Evolutionary conservation across 2,797 vertebrate species (phyloP), one percentile per base, ranked within the genome.

Genomic region (Coranthus polyacanthus): DNA sequence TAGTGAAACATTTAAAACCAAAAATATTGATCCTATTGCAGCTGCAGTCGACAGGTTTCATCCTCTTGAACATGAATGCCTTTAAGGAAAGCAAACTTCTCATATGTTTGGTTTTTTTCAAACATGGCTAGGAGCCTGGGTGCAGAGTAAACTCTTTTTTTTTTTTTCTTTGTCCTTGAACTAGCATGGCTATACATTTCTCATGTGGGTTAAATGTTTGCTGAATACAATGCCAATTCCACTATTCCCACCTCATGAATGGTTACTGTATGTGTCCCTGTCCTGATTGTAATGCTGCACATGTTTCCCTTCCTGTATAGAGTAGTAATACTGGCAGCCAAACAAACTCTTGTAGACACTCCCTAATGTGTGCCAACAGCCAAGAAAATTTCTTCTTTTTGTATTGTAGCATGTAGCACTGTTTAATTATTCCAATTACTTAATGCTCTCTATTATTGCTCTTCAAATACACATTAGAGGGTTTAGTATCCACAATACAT

Each of bases 291-390:
- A 60, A 75, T 50, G 26, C 72, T 12, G 13, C 17, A 11, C 34
- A 52, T 38, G 4, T 67, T 55, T 38, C 38, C 18, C 5, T 20
- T 29, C 50, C 54, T 64, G 18, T 63, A 24, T 38, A 43, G 15
- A 75, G 21, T 11, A 24, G 8, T 22, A 41, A 38, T 17, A 38
- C 24, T 37, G 42, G 18, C 45, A 52, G 21, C 41, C 61, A 11
- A 41, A 49, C 57, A 37, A 56, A 41, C 46, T 67, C 5, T 41
- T 61, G 46, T 59, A 51, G 50, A 17, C 46, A 68, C 20, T 68
- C 39, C 13, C 20, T 16, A 24, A n/a, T 37, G 13, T 61, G 16
- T 46, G 47, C 52, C 59, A 60, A 18, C n/a, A 58, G 29, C 29
- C 8, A 34, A 10, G 38, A 51, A 47, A 60, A 52, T 29, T 1